These are phyloP conservation scores for Varroa destructor DNA, from an alignment of 1,140 invertebrate genomes.

Conservation along the genomic window DNA sequence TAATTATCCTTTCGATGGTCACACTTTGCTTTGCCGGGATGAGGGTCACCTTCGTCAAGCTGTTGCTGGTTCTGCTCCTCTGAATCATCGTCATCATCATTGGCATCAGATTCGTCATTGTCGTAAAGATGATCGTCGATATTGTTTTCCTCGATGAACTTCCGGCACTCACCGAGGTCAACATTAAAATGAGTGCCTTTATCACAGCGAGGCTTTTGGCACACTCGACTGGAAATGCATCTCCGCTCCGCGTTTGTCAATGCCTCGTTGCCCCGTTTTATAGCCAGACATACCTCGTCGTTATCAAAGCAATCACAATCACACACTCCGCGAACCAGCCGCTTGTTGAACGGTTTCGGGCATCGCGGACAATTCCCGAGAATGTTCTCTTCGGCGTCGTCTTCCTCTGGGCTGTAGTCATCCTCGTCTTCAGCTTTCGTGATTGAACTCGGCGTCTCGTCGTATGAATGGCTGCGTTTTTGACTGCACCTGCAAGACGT, in stretches of 20 bases:
- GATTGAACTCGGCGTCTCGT: no score
- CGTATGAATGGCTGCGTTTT: not conserved
- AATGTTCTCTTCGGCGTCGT: not conserved
- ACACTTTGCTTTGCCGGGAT: no score
- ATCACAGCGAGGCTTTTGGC: not conserved
- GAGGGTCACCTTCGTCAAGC: no score
- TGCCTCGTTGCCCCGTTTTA: not conserved
- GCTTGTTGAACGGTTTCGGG: slow-evolving; percentile 8
- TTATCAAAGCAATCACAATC: slow-evolving; percentile 9
- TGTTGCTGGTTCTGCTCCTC: no score
- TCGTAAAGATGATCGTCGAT: no score
- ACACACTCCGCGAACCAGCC: slow-evolving; percentile 3
- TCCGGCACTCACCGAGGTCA: slow-evolving; percentile 8
- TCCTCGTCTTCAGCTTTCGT: not conserved
- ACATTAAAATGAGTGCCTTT: not conserved
- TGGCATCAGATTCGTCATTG: no score
- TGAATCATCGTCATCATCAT: no score
- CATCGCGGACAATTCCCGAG: not conserved
- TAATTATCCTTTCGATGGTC: no score
- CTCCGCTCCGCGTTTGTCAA: not conserved
- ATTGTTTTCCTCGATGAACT: not conserved
- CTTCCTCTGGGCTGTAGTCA: not conserved
- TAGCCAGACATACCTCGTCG: not conserved
- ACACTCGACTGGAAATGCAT: not conserved
- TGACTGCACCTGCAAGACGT: slow-evolving; percentile 1